phyloP scores from a whole-genome alignment of 2,797 vertebrate genomes.

The Ceryle rudis region DNA sequence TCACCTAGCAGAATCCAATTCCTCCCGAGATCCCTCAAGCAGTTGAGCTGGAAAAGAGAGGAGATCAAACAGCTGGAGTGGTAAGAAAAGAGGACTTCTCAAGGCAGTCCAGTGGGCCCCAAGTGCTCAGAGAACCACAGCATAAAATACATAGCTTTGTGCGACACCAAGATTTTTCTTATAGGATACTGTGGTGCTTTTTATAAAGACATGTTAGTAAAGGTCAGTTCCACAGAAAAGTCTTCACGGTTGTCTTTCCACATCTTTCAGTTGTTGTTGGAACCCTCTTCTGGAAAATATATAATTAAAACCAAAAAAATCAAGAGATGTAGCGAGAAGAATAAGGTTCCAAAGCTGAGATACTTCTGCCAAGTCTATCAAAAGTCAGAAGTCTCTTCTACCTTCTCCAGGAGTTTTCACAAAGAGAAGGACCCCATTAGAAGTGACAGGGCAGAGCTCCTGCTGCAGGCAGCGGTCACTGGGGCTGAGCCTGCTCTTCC shows the following conservation, averaged over 20 bases:
- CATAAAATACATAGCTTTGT: neutral
- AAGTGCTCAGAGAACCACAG: neutral
- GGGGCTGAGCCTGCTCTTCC: neutral
- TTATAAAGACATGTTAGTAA: neutral
- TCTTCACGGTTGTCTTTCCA: neutral
- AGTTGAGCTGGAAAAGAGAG: neutral
- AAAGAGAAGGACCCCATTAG: neutral
- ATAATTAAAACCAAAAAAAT: neutral
- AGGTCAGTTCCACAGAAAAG: neutral
- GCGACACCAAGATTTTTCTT: neutral
- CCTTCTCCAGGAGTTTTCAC: neutral
- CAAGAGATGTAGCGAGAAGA: neutral
- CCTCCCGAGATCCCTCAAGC: neutral
- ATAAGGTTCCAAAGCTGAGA: neutral
- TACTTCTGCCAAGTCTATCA: neutral
- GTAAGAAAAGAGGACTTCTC: neutral
- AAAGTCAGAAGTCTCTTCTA: neutral
- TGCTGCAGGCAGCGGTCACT: neutral
- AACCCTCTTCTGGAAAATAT: neutral
- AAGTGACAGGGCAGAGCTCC: neutral
- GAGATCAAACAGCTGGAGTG: neutral
- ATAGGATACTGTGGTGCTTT: neutral
- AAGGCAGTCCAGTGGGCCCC: neutral
- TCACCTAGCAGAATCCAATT: neutral
- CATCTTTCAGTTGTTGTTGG: neutral